Evolutionary conservation across 2,797 vertebrate genomes (phyloP), one percentile per base, ranked within the genome.

Genomic region (Muscicapa striata): DNA sequence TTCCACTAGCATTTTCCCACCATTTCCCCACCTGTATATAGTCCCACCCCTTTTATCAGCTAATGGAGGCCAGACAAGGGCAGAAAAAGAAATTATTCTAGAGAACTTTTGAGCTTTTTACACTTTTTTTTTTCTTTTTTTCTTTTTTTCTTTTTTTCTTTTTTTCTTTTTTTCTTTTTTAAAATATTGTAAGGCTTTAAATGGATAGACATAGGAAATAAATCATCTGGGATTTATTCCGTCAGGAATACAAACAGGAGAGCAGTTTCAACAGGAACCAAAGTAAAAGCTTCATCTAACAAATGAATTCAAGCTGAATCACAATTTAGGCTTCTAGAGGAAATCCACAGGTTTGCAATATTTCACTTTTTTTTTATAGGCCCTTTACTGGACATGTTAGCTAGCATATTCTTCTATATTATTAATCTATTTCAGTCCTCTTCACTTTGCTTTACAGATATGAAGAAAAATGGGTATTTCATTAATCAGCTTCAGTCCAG

Each of bases 401-500:
- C 19, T 77, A 41, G 34, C 51, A 81, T 84, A 75, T 84, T 84
- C 54, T 80, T 88, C 40, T 89, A 38, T 59, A 73, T 69, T 79
- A 89, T 69, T 79, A 67, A 63, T 67, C 45, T 43, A 8, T 32
- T 51, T 52, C 58, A 89, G 24, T 72, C 46, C 43, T 54, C 29
- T 73, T 94, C 72, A 64, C 27, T 93, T 86, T 78, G 19, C 30
- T 77, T 67, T 72, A 74, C n/a, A 78, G 24, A 54, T 40, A 88
- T 24, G 40, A 94, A 92, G n/a, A 89, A 89, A 93, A 85, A 89
- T 75, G 23, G 11, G 10, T 62, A 67, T 40, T 11, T 94, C 57
- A 80, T 83, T 91, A 84, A 87, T 90, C 68, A 94, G 40, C 26
- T 74, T 84, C 62, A 85, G 26, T 30, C 30, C 45, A 72, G 30